These are phyloP conservation scores for Listronotus oregonensis DNA, from an alignment of 1,140 invertebrate species.

Conservation along the genomic window DNA sequence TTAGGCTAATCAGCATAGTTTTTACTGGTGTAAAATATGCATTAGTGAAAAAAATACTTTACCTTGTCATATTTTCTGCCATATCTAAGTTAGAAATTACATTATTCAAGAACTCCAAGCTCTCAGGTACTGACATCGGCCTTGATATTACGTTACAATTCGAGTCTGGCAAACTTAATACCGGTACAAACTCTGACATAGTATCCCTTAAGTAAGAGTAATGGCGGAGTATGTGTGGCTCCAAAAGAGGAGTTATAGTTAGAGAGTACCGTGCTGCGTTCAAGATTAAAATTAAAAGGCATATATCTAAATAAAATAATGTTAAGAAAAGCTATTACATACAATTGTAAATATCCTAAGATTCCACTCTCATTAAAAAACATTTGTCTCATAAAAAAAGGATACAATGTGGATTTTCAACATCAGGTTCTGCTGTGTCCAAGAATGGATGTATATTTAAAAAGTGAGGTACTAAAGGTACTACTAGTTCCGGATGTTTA, in stretches of 20 bases:
- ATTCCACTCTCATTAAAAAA: not conserved
- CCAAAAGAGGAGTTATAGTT: constrained; percentile 90
- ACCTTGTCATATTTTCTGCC: constrained; percentile 63
- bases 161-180: constrained; percentile 61
- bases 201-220: constrained; percentile 94
- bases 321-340: constrained; percentile 9
- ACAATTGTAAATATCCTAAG: no score
- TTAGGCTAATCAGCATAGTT: no score
- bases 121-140: constrained; percentile 50
- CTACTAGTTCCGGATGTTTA: constrained; percentile 85
- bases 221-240: constrained; percentile 88
- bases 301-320: constrained; percentile 69
- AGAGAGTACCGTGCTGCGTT: constrained; percentile 91
- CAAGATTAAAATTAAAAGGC: constrained; percentile 89
- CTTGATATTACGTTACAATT: constrained; percentile 41
- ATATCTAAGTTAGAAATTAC: constrained; percentile 74
- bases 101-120: constrained; percentile 69
- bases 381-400: constrained; percentile 54
- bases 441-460: constrained; percentile 95
- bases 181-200: constrained; percentile 89
- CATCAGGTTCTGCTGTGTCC: constrained; percentile 92
- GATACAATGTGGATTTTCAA: constrained; percentile 93
- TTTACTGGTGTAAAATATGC: no score
- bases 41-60: not conserved
- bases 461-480: constrained; percentile 87